Evolutionary conservation across 2,888 invertebrate species (phyloP).

Genomic region (Gastrophysa polygoni): DNA sequence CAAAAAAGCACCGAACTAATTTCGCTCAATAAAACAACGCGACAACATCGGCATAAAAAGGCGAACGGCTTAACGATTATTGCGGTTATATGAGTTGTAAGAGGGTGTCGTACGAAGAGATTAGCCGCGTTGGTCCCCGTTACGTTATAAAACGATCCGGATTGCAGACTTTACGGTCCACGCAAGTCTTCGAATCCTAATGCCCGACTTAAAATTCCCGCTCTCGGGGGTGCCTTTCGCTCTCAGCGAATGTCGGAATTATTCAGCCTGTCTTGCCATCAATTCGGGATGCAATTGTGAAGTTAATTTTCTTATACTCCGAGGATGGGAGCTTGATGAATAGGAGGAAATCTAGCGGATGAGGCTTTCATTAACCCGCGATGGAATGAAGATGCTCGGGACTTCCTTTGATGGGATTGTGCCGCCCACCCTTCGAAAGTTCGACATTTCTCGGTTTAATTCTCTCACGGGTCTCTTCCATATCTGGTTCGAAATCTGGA

Average conservation of each 20-base stretch:
- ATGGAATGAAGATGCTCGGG: not conserved
- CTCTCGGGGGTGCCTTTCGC: constrained; percentile 33
- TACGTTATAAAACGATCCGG: constrained; percentile 47
- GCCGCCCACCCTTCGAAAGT: not conserved
- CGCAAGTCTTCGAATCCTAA: constrained; percentile 46
- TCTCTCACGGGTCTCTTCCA: no score
- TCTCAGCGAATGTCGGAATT: constrained; percentile 41
- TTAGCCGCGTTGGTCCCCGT: constrained; percentile 41
- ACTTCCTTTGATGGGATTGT: not conserved
- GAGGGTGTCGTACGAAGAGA: constrained; percentile 40
- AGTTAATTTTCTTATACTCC: constrained; percentile 31
- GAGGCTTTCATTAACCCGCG: constrained; percentile 5
- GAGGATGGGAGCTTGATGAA: constrained; percentile 6
- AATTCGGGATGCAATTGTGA: constrained; percentile 37
- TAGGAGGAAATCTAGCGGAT: constrained; percentile 11
- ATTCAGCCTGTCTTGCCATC: constrained; percentile 38
- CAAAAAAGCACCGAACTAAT: not conserved
- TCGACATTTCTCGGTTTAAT: not conserved
- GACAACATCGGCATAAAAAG: not conserved
- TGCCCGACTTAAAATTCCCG: constrained; percentile 46
- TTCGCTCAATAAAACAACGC: not conserved
- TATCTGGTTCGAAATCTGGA: no score
- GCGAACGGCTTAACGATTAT: constrained; percentile 8
- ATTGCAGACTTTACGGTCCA: constrained; percentile 45
- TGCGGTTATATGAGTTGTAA: constrained; percentile 21